Conservation (phyloP, 2,797 vertebrate species). For the Smutsia gigantea region DNA sequence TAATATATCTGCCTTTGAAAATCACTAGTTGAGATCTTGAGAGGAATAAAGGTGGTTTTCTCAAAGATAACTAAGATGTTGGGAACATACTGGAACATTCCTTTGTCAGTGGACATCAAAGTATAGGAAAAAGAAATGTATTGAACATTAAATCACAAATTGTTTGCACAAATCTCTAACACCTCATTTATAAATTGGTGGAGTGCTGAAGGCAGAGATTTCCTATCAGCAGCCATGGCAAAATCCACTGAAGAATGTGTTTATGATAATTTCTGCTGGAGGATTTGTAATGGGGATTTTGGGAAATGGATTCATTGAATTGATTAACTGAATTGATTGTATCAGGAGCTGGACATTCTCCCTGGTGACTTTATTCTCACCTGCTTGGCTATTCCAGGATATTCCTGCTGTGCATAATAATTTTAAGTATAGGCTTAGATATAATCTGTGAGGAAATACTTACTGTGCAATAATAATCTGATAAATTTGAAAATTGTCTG, state of each 20-base stretch:
- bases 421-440: not conserved
- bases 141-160: not conserved
- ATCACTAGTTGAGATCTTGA: not conserved
- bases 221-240: not conserved
- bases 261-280: not conserved
- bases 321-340: not conserved
- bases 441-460: accelerated
- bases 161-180: not conserved
- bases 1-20: not conserved
- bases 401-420: not conserved
- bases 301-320: not conserved
- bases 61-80: not conserved
- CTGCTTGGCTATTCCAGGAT: not conserved
- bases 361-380: not conserved
- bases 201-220: not conserved
- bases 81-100: not conserved
- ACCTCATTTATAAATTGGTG: not conserved
- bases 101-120: not conserved
- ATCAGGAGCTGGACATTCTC: not conserved
- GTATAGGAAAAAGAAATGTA: not conserved
- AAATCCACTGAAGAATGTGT: not conserved
- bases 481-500: not conserved
- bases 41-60: not conserved
- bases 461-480: accelerated
- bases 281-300: not conserved